phyloP scores from a whole-genome alignment of 2,797 vertebrate genomes.

The Emydoidea blandingii region DNA sequence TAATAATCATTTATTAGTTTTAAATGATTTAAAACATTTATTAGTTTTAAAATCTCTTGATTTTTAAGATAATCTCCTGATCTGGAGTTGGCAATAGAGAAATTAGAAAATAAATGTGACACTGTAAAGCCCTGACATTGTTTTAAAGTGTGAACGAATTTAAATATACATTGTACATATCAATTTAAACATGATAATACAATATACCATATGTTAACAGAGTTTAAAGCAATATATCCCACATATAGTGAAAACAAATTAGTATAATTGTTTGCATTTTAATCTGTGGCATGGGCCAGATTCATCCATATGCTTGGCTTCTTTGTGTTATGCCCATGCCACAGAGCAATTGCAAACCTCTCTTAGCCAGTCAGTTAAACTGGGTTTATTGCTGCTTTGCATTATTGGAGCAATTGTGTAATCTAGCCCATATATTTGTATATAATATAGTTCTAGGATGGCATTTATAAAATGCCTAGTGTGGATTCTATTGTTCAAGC shows the following conservation, averaged over 20 bases:
- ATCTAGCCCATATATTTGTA: neutral
- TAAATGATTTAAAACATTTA: rapidly evolving
- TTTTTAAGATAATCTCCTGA: neutral
- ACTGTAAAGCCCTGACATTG: neutral
- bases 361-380: neutral
- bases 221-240: neutral
- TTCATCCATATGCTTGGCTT: neutral
- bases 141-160: neutral
- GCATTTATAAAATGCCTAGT: neutral
- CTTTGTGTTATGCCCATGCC: neutral
- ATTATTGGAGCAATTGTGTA: neutral
- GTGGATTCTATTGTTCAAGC: neutral
- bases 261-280: neutral
- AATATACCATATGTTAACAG: neutral
- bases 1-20: neutral
- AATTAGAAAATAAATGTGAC: neutral
- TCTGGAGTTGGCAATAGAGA: neutral
- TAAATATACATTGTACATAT: neutral
- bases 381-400: neutral
- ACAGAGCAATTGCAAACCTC: neutral
- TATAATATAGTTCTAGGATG: neutral
- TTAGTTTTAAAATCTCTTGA: neutral
- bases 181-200: neutral
- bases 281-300: neutral
- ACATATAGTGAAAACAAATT: neutral